phyloP scores from a whole-genome alignment of 53 echinoderm and acorn worm genomes.

The Glandiceps talaboti region DNA sequence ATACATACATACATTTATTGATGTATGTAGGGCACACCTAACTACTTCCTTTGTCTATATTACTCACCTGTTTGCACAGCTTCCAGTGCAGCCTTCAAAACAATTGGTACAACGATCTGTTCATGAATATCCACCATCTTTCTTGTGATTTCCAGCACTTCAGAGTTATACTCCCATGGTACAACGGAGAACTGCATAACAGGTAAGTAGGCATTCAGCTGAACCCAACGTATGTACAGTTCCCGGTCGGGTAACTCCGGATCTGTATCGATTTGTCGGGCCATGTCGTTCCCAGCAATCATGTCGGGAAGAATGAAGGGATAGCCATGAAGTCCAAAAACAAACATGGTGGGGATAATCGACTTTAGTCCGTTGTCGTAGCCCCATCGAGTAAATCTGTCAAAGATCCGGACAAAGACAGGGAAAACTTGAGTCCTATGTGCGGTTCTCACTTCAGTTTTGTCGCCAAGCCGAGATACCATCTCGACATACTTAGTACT shows the following conservation, averaged over 20 bases:
- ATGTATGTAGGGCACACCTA: not conserved
- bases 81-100: slow-evolving; percentile 36
- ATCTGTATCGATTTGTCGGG: slow-evolving; percentile 10
- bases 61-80: slow-evolving; percentile 13
- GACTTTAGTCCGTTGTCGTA: slow-evolving; percentile 79
- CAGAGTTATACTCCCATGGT: slow-evolving; percentile 81
- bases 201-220: slow-evolving; percentile 24
- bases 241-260: slow-evolving; percentile 19
- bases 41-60: no score
- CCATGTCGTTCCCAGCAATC: slow-evolving; percentile 83
- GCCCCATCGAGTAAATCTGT: slow-evolving; percentile 71
- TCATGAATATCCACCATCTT: slow-evolving; percentile 73
- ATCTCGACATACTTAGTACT: slow-evolving; percentile 50
- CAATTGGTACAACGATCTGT: slow-evolving; percentile 47
- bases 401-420: slow-evolving; percentile 79
- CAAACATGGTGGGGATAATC: slow-evolving; percentile 63
- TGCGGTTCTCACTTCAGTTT: slow-evolving; percentile 66
- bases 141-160: slow-evolving; percentile 53
- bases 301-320: slow-evolving; percentile 82
- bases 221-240: not conserved
- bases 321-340: slow-evolving; percentile 64
- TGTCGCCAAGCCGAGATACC: slow-evolving; percentile 54
- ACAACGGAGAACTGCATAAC: slow-evolving; percentile 90
- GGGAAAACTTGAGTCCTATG: slow-evolving; percentile 75
- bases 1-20: not conserved